Conservation (phyloP, 2,888 invertebrate species). For the Diogma glabrata region DNA sequence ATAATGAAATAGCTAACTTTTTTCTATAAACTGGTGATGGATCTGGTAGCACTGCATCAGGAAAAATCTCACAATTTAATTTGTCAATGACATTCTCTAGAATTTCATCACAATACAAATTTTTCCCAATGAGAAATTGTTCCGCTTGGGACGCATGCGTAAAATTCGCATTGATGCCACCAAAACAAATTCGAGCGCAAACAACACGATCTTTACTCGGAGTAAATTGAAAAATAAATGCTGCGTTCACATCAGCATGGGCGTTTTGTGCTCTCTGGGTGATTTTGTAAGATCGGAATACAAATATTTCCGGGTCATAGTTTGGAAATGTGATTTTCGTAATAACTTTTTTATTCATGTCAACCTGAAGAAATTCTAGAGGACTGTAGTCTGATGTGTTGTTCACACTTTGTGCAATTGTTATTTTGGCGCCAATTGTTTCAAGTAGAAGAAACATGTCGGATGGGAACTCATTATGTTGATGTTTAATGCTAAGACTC, state of each 20-base stretch:
- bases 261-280: constrained; percentile 65
- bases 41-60: constrained; percentile 46
- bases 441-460: constrained; percentile 41
- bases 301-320: constrained; percentile 37
- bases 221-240: constrained; percentile 49
- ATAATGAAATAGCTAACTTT: constrained; percentile 46
- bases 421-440: constrained; percentile 32
- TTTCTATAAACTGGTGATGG: constrained; percentile 49
- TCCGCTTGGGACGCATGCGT: constrained; percentile 46
- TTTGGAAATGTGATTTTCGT: constrained; percentile 24
- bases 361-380: constrained; percentile 24
- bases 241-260: constrained; percentile 66
- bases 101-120: constrained; percentile 33
- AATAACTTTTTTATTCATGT: constrained; percentile 27
- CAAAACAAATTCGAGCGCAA: constrained; percentile 43
- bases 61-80: constrained; percentile 44
- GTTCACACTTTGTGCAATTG: constrained; percentile 29
- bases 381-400: constrained; percentile 26
- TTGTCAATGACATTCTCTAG: constrained; percentile 37
- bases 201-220: constrained; percentile 9
- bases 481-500: constrained; percentile 42
- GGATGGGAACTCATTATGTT: constrained; percentile 42
- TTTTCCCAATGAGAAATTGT: constrained; percentile 37
- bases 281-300: constrained; percentile 47
- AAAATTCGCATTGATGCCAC: constrained; percentile 38